Evolutionary conservation across 2,888 invertebrate species (phyloP), one percentile per base, ranked within the genome.

Genomic region (Epistrophe grossulariae): DNA sequence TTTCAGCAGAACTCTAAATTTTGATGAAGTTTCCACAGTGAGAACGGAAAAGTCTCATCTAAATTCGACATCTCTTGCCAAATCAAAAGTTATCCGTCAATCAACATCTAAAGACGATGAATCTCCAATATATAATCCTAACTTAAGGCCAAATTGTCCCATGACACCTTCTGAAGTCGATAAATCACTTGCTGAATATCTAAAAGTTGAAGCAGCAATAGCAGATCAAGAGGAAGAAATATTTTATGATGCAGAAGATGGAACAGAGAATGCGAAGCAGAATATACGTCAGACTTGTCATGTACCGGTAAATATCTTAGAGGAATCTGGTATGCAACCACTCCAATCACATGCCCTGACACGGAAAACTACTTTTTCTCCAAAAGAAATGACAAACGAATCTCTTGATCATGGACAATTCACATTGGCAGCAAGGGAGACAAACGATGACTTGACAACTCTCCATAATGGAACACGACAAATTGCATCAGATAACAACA

Each of bases 271-370:
- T 6, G 50, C 55, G 1, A 38, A 40, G n/a, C 43, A 62, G 8
- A 31, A 57, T 0, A 64, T 66, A 13, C 74, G 59, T 28, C 62
- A 66, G 6, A 52, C 70, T 5, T 19, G 62, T 0, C 38, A 50
- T 50, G 15, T 73, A 13, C 15, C 60, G 1, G 57, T 24, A 2
- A 71, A 74, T 17, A 35, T 85, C n/a, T 70, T 81, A 6, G 85
- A 85, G 38, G 85, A 81, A 24, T 85, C 85, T 9, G 85, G 82
- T 5, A 85, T 82, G 73, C 82, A 82, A 57, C 85, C 78, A 13
- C 40, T 82, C 6, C 74, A 48, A 31, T 31, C 15, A 11, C 19
- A 43, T 15, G 1, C 10, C 17, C 13, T 8, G 0, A 71, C 10
- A 31, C 55, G 79, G 15, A 38, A 73, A 43, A 79, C 73, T 2